Conservation (phyloP, 2,113 vertebrate species). For the Bambusicola thoracicus region DNA sequence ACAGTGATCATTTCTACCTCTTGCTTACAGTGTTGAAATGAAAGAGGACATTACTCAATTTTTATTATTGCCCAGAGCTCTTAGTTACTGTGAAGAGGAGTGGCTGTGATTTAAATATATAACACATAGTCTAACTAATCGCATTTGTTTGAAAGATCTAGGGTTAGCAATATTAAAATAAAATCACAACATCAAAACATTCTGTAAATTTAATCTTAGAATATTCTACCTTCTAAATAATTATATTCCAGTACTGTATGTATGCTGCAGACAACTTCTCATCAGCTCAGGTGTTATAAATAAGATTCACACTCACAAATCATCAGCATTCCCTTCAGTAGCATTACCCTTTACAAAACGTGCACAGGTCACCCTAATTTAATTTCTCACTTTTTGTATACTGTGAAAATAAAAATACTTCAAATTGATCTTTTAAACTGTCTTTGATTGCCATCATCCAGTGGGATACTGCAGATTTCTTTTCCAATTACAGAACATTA, state of each 20-base stretch:
- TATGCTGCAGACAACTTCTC: not conserved
- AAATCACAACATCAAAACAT: slow-evolving; percentile 29
- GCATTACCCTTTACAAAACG: slow-evolving; percentile 21
- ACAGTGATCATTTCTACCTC: slow-evolving; percentile 47
- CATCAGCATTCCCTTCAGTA: not conserved
- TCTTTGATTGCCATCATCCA: not conserved
- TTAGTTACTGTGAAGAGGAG: slow-evolving; percentile 57
- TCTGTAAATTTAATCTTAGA: slow-evolving; percentile 43
- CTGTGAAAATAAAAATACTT: slow-evolving; percentile 7
- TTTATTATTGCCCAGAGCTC: slow-evolving; percentile 75
- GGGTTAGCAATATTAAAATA: slow-evolving; percentile 55
- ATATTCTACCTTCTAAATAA: not conserved
- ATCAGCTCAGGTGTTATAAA: slow-evolving; percentile 11
- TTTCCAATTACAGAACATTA: not conserved
- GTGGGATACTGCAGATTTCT: not conserved
- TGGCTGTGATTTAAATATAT: slow-evolving; percentile 63
- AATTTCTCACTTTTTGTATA: slow-evolving; percentile 15
- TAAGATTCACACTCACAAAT: not conserved
- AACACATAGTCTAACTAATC: slow-evolving; percentile 59
- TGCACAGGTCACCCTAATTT: slow-evolving; percentile 32
- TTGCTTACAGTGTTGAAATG: slow-evolving; percentile 63
- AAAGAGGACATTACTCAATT: slow-evolving; percentile 71
- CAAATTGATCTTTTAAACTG: not conserved
- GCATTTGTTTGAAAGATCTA: slow-evolving; percentile 53
- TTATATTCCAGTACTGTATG: not conserved